Percentiles rank a stretch among this genome's conserved stretches.
phyloP scores from a whole-genome alignment of 92 coral and sea anemone species.

The Paramuricea clavata region DNA sequence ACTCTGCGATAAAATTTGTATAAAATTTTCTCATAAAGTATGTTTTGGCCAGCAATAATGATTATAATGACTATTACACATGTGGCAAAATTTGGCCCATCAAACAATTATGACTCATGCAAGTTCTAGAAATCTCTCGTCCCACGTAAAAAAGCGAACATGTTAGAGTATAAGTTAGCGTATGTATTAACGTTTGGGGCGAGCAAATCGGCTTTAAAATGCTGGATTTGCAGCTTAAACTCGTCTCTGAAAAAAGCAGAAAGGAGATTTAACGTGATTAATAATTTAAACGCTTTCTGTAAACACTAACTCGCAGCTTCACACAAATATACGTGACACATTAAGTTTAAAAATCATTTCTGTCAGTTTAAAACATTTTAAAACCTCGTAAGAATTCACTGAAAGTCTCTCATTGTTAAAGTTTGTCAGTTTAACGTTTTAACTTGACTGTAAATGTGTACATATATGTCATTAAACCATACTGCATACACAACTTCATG shows the following conservation, averaged over 20 bases:
- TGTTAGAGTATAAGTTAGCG: not conserved
- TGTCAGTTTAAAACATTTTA: not conserved
- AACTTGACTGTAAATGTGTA: too few species aligned
- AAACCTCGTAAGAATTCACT: not conserved
- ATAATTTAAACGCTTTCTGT: conserved; percentile 44
- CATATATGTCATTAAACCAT: too few species aligned
- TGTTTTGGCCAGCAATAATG: not conserved
- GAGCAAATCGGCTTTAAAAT: not conserved
- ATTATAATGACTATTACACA: not conserved
- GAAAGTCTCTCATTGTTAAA: too few species aligned
- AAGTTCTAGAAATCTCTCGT: not conserved
- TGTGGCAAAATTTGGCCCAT: not conserved
- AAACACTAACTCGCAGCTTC: conserved; percentile 23
- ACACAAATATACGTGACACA: not conserved
- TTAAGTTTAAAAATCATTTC: not conserved
- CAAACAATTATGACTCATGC: not conserved
- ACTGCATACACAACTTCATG: too few species aligned
- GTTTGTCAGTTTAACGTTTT: too few species aligned
- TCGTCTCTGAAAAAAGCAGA: conserved; percentile 18
- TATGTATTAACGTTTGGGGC: not conserved
- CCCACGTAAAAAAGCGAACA: not conserved
- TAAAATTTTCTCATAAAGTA: not conserved
- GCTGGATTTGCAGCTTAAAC: not conserved
- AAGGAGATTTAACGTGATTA: conserved; percentile 27
- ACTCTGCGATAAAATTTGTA: not conserved